Conservation (phyloP, 2,888 invertebrate species). For the Latrodectus elegans region DNA sequence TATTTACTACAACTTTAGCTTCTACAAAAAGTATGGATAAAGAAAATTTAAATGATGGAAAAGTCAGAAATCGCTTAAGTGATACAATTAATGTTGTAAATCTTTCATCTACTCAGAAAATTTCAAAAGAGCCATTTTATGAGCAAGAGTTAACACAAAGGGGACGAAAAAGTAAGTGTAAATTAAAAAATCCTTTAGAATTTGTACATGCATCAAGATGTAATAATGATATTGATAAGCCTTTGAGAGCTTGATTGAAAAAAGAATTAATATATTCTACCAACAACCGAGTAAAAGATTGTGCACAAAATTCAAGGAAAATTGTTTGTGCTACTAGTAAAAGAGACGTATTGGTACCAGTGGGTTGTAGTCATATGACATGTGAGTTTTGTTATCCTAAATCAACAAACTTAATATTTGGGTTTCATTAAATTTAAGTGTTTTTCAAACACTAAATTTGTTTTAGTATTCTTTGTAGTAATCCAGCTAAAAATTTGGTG, state of each 20-base stretch:
- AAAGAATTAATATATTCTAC: slow-evolving; percentile 29
- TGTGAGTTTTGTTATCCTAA: slow-evolving; percentile 61
- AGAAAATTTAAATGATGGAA: neutral
- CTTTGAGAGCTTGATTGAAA: slow-evolving; percentile 36
- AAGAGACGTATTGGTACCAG: slow-evolving; percentile 40
- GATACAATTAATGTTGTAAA: neutral
- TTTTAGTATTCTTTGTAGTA: too few species aligned
- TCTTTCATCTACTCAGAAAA: neutral
- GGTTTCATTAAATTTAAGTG: slow-evolving; percentile 16
- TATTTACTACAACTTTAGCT: too few species aligned
- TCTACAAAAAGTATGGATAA: too few species aligned
- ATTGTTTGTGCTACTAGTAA: slow-evolving; percentile 41
- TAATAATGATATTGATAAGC: slow-evolving; percentile 7
- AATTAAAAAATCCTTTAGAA: neutral
- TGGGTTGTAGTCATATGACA: slow-evolving; percentile 66
- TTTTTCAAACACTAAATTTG: too few species aligned
- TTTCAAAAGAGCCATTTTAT: too few species aligned
- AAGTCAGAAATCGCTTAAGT: neutral
- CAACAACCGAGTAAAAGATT: slow-evolving; percentile 19
- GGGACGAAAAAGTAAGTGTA: neutral
- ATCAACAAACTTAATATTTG: slow-evolving; percentile 56
- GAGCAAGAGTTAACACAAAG: neutral
- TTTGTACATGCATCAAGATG: neutral
- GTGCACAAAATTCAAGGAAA: slow-evolving; percentile 26
- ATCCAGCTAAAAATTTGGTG: too few species aligned